phyloP scores from a whole-genome alignment of 2,888 invertebrate species.

The Cenopis cana region DNA sequence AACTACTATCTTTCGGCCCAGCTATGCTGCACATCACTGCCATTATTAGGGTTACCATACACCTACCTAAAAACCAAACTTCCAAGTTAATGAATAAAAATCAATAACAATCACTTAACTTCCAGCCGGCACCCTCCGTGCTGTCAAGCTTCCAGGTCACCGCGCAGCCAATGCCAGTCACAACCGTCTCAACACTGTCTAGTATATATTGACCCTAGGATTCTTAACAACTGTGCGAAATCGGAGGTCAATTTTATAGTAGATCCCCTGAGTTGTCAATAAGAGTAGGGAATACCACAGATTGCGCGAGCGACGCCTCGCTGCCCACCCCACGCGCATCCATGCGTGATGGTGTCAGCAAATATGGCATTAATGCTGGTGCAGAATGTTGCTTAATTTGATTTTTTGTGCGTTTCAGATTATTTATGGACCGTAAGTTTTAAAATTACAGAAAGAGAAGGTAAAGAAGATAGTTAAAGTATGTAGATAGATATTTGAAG shows the following conservation, averaged over 20 bases:
- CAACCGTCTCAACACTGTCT: not conserved
- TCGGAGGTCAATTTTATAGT: not conserved
- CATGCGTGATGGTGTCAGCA: conserved; percentile 40
- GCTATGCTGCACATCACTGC: not conserved
- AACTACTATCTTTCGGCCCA: not conserved
- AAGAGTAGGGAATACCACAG: conserved; percentile 3
- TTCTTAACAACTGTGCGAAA: not conserved
- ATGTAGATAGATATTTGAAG: too few species aligned
- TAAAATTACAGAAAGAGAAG: not conserved
- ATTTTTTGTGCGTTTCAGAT: conserved; percentile 13
- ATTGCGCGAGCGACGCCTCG: conserved; percentile 33
- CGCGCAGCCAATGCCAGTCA: conserved; percentile 6
- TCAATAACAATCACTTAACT: conserved; percentile 40
- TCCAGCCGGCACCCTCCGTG: conserved; percentile 23
- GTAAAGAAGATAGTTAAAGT: too few species aligned
- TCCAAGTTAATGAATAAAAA: conserved; percentile 18
- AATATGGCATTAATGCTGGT: conserved; percentile 26
- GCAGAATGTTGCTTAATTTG: conserved; percentile 12
- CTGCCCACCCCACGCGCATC: conserved; percentile 32
- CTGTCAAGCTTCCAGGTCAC: conserved; percentile 38
- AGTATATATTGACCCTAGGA: not conserved
- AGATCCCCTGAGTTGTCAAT: not conserved
- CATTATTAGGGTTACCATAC: not conserved
- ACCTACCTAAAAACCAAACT: conserved; percentile 8
- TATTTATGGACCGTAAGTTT: not conserved